Evolutionary conservation across 2,113 vertebrate species (phyloP).

Genomic region (Vidua macroura): DNA sequence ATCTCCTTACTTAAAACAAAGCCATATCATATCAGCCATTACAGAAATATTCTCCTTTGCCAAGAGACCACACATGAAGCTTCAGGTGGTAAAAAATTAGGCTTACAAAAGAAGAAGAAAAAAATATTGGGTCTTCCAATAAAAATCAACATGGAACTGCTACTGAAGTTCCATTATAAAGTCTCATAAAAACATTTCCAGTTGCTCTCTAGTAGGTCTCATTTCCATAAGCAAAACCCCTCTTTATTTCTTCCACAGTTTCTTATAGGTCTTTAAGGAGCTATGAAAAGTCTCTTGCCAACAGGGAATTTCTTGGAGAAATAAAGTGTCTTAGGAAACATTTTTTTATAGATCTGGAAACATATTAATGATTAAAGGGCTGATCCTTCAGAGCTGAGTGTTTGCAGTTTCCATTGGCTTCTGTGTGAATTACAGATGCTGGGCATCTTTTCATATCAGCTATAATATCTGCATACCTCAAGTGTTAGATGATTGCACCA

Average conservation of each 20-base stretch:
- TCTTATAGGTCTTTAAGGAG: constrained; percentile 54
- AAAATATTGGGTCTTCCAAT: constrained; percentile 1
- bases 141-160: constrained; percentile 52
- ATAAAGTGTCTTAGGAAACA: constrained; percentile 59
- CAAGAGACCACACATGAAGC: constrained; percentile 41
- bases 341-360: constrained; percentile 65
- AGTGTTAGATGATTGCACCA: neutral
- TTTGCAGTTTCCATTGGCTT: constrained; percentile 30
- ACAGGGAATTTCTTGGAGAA: constrained; percentile 67
- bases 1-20: constrained; percentile 15
- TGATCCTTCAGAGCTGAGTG: constrained; percentile 16
- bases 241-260: constrained; percentile 65
- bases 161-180: constrained; percentile 56
- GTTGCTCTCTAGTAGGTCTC: constrained; percentile 59
- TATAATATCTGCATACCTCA: neutral
- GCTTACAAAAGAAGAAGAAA: constrained; percentile 20
- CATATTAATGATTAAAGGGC: constrained; percentile 44
- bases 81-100: constrained; percentile 46
- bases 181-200: constrained; percentile 55
- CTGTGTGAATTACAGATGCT: neutral
- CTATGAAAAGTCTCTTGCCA: constrained; percentile 65
- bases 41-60: constrained; percentile 20
- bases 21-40: constrained; percentile 30
- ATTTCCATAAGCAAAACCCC: constrained; percentile 50
- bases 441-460: neutral